These are phyloP conservation scores for Sarotherodon lohbergeri DNA, from an alignment of 2,113 vertebrate species.

Conservation along the genomic window DNA sequence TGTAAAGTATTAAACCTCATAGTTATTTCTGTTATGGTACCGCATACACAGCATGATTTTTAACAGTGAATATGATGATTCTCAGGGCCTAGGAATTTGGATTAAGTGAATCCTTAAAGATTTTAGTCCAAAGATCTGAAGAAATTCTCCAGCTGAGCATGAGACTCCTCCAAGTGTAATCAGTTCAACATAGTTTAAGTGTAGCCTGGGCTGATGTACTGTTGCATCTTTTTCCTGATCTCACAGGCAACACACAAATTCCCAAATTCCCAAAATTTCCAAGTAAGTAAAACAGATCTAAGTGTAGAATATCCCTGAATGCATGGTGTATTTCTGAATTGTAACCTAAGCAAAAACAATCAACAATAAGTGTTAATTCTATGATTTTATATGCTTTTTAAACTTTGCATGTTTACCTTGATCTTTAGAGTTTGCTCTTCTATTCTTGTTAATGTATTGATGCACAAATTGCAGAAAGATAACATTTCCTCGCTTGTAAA, in stretches of 20 bases:
- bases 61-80: not conserved
- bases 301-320: not conserved
- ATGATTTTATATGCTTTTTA: not conserved
- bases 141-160: not conserved
- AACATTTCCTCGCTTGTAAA: not conserved
- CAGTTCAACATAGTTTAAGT: not conserved
- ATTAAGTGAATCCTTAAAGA: not conserved
- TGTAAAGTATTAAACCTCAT: not conserved
- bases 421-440: not conserved
- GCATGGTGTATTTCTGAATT: not conserved
- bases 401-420: not conserved
- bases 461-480: not conserved
- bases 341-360: not conserved
- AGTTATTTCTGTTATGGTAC: not conserved
- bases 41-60: not conserved
- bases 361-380: not conserved
- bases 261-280: not conserved
- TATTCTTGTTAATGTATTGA: not conserved
- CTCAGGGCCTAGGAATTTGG: not conserved
- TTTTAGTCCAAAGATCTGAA: not conserved
- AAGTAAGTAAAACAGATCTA: not conserved
- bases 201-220: not conserved
- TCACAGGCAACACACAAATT: not conserved
- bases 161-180: not conserved
- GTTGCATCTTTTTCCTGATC: not conserved